Conservation (phyloP, 2,888 invertebrate genomes). For the Epistrophe eligans region DNA sequence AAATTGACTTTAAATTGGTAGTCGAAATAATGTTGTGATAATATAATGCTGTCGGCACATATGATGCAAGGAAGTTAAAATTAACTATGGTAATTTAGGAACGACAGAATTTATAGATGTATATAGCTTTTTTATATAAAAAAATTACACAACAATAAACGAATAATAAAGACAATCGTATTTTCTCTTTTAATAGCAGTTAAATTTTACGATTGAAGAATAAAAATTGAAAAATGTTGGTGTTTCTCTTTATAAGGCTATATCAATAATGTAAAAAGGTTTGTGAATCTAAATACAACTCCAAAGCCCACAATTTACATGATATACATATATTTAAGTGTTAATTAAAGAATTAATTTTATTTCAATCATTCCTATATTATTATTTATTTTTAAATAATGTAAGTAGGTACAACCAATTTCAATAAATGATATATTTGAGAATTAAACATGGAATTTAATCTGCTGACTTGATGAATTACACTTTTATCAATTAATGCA, state of each 20-base stretch:
- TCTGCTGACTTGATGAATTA: too few relatives aligned
- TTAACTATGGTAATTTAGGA: slow-evolving; percentile 58
- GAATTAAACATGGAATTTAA: too few relatives aligned
- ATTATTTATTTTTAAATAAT: too few relatives aligned
- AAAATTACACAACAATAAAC: slow-evolving; percentile 8
- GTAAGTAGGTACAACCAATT: too few relatives aligned
- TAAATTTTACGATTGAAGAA: neutral
- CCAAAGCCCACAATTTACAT: neutral
- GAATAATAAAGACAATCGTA: slow-evolving; percentile 17
- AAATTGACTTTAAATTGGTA: slow-evolving; percentile 68
- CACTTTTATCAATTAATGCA: too few relatives aligned
- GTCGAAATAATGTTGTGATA: slow-evolving; percentile 40
- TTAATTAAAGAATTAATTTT: neutral
- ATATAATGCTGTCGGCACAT: slow-evolving; percentile 41
- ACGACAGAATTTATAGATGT: slow-evolving; percentile 8
- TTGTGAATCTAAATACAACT: neutral
- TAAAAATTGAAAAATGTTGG: neutral
- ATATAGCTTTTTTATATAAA: neutral
- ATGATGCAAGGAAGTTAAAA: slow-evolving; percentile 31
- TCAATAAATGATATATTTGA: too few relatives aligned
- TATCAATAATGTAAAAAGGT: neutral
- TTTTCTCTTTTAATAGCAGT: slow-evolving; percentile 1
- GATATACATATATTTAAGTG: neutral
- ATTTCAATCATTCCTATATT: too few relatives aligned
- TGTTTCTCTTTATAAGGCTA: neutral